Percentiles rank a stretch among this genome's conserved stretches.
Conservation (phyloP, 2,888 invertebrate genomes). For the Anthrax anthrax region DNA sequence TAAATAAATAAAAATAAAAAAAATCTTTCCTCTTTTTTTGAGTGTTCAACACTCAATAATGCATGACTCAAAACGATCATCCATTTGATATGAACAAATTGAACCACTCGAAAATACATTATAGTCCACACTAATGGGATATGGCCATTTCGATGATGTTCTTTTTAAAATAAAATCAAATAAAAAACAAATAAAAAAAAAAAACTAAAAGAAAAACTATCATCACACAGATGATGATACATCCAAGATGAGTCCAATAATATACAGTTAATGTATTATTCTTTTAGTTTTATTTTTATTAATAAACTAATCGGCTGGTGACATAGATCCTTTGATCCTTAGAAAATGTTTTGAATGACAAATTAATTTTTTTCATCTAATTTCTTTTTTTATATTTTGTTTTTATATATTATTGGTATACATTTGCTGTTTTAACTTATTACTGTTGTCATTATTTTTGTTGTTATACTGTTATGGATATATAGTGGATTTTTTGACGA, state of each 20-base stretch:
- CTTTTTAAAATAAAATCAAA: background rate
- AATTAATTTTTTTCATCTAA: slow-evolving; percentile 24
- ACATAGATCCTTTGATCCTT: slow-evolving; percentile 20
- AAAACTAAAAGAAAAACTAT: too few relatives aligned
- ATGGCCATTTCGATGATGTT: slow-evolving; percentile 10
- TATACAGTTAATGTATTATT: background rate
- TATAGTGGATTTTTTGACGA: slow-evolving; percentile 7
- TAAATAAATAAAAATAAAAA: too few relatives aligned
- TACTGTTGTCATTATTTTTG: slow-evolving; percentile 5
- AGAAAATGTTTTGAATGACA: slow-evolving; percentile 28
- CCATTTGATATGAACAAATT: slow-evolving; percentile 21
- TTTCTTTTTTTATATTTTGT: background rate
- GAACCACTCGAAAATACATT: slow-evolving; percentile 28
- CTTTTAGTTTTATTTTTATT: slow-evolving; percentile 1
- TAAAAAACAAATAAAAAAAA: too few relatives aligned
- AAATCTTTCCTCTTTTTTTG: too few relatives aligned
- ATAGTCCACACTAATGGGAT: slow-evolving; percentile 14
- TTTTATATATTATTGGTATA: too few relatives aligned
- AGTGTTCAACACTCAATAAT: slow-evolving; percentile 14
- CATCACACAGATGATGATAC: too few relatives aligned
- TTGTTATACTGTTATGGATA: background rate
- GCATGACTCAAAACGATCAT: slow-evolving; percentile 13
- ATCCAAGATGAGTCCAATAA: too few relatives aligned
- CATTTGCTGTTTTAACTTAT: background rate
- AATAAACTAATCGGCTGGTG: slow-evolving; percentile 7